Conservation (phyloP, 2,888 invertebrate species). For the Oscheius onirici region DNA sequence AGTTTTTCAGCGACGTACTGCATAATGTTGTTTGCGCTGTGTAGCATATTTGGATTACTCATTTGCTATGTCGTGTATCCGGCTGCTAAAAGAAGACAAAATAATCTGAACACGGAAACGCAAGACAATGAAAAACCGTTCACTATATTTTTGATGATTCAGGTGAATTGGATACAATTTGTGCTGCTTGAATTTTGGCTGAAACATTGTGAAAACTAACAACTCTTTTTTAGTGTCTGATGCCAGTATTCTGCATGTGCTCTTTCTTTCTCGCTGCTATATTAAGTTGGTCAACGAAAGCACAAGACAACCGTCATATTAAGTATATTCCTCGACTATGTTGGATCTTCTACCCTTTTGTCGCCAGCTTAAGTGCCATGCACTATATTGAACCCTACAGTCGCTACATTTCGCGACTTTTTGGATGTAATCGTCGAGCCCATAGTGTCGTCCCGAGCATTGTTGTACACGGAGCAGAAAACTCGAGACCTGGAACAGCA, state of each 20-base stretch:
- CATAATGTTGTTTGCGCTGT: not conserved
- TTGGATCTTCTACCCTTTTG: constrained; percentile 3
- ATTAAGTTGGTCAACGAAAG: not conserved
- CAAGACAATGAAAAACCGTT: constrained; percentile 7
- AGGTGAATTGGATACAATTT: not conserved
- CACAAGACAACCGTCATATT: not conserved
- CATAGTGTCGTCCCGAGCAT: constrained; percentile 12
- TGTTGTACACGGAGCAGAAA: constrained; percentile 6
- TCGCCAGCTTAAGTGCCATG: not conserved
- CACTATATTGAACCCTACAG: not conserved
- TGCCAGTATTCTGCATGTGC: constrained; percentile 1
- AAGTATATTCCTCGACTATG: not conserved
- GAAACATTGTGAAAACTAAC: no score
- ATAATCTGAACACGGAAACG: constrained; percentile 4
- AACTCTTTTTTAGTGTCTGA: constrained; percentile 4
- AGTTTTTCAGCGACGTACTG: not conserved
- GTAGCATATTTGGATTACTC: not conserved
- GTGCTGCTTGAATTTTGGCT: no score
- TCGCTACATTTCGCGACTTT: constrained; percentile 1
- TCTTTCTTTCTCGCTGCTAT: not conserved
- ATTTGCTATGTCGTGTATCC: not conserved
- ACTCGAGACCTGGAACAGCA: no score
- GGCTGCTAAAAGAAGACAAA: not conserved
- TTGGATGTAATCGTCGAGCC: not conserved
- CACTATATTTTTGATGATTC: not conserved